Percentiles rank a stretch among this genome's conserved stretches.
Evolutionary conservation across 1,140 invertebrate genomes (phyloP).

Genomic region (Drosophila nigrodunni): DNA sequence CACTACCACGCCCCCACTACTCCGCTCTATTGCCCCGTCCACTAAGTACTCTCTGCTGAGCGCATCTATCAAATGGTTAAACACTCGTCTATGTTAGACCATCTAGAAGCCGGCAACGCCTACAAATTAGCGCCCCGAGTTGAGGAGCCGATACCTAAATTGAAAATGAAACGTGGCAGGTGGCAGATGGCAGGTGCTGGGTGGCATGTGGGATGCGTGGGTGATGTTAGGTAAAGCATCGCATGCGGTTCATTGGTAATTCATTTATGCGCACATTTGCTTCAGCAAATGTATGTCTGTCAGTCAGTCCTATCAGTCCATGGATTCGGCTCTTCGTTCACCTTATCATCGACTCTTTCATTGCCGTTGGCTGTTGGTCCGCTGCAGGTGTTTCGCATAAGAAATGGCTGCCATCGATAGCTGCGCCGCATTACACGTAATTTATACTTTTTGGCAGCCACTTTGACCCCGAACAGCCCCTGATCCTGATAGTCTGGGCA

Average conservation of each 20-base stretch:
- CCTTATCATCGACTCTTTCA: background rate
- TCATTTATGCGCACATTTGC: slow-evolving; percentile 82
- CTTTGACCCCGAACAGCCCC: slow-evolving; percentile 28
- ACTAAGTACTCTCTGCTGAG: slow-evolving; percentile 23
- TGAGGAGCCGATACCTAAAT: slow-evolving; percentile 52
- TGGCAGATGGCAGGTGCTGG: background rate
- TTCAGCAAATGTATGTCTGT: slow-evolving; percentile 20
- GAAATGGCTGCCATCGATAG: slow-evolving; percentile 75
- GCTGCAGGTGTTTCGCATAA: slow-evolving; percentile 80
- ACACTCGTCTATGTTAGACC: slow-evolving; percentile 35
- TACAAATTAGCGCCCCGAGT: slow-evolving; percentile 65
- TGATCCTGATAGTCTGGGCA: background rate
- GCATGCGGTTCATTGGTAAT: slow-evolving; percentile 81
- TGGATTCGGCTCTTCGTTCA: background rate
- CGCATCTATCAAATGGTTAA: slow-evolving; percentile 75
- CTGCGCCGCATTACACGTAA: slow-evolving; percentile 67
- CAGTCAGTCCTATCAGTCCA: background rate
- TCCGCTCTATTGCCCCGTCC: no score
- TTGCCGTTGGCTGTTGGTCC: slow-evolving; percentile 5
- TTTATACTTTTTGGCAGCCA: slow-evolving; percentile 79
- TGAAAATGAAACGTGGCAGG: slow-evolving; percentile 72
- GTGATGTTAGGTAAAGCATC: slow-evolving; percentile 29
- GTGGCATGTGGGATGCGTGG: background rate
- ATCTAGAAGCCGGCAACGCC: slow-evolving; percentile 38
- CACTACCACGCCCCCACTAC: slow-evolving; percentile 1